Evolutionary conservation across 1,140 invertebrate genomes (phyloP).

Genomic region (Drosophila novamexicana): DNA sequence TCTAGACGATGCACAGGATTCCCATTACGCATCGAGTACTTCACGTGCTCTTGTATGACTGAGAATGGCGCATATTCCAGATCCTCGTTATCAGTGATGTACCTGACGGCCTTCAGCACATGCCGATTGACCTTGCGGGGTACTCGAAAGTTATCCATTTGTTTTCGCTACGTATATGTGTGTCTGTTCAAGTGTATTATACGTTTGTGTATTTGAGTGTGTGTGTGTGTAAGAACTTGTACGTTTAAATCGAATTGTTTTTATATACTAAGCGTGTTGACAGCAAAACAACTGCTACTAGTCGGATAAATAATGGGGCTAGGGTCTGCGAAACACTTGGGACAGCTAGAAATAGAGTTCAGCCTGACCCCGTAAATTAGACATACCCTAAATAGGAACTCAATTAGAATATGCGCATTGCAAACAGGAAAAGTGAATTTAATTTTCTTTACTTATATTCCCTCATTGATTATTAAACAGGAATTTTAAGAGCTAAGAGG

Average conservation of each 20-base stretch:
- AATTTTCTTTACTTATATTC: too few species aligned
- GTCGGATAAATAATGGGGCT: too few species aligned
- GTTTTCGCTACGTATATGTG: too few species aligned
- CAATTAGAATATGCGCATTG: not conserved
- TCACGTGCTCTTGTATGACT: constrained; percentile 13
- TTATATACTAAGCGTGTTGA: not conserved
- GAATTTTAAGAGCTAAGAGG: too few species aligned
- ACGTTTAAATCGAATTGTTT: not conserved
- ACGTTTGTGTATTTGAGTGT: not conserved
- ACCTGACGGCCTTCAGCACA: constrained; percentile 28
- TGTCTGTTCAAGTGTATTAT: not conserved
- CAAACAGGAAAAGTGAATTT: too few species aligned
- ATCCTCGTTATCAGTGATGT: not conserved
- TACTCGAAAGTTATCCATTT: constrained; percentile 38
- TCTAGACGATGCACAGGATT: constrained; percentile 23
- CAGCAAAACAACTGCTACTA: not conserved
- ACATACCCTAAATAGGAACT: not conserved
- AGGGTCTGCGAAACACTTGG: too few species aligned
- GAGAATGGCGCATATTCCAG: constrained; percentile 2
- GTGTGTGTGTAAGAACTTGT: too few species aligned
- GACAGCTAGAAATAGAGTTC: too few species aligned
- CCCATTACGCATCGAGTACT: constrained; percentile 25
- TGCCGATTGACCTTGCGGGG: constrained; percentile 38
- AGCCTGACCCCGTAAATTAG: too few species aligned
- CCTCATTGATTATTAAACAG: too few species aligned